Base-by-base conservation (phyloP, 2,797 vertebrate species). In the Acipenser transmontanus region DNA sequence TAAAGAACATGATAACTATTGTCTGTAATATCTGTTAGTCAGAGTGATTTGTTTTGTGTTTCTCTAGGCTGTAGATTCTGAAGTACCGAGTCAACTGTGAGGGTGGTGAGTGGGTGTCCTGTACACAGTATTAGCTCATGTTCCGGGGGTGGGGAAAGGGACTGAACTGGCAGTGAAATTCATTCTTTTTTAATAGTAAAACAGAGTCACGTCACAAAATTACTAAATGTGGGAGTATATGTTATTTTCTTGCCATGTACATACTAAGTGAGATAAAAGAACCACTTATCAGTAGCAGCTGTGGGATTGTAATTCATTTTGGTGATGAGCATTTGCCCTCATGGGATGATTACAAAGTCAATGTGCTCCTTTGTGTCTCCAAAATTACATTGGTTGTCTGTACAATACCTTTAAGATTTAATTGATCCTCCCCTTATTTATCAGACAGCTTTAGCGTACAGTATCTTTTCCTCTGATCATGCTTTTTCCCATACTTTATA, bases 121-220 rank as follows among this genome's bases (percentile, higher is more conserved):
- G 70, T 74, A 78, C 69, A 76, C 79, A 72, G 81, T 62, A 70
- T 74, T 70, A 70, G 75, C 66, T 72, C 78, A 80, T 80, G 75
- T 68, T 79, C 77, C 69, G 72, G 77, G 73, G 74, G 71, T 67
- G 72, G 67, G 72, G 54, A 57, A 1, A n/a, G 54, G 6, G 54
- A 34, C 12, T n/a, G 54, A 57, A 11, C 12, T 57, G 12, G 54
- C 54, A n/a, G 54, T 57, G 54, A 57, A 57, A 57, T 57, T 13
- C 54, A n/a, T 11, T 57, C 14, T 57, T 57, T 57, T 57, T 57
- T 7, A 57, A 11, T 57, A 57, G 12, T 7, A 11, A 57, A 14
- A 57, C 11, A 57, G 11, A 51, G 7, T 9, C 11, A 57, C 11
- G 13, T 12, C 11, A 57, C 7, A 13, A 57, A 57, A 57, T 57